Evolutionary conservation across 2,888 invertebrate species (phyloP), one percentile per base, ranked within the genome.

Genomic region (Stegana nigrithorax): DNA sequence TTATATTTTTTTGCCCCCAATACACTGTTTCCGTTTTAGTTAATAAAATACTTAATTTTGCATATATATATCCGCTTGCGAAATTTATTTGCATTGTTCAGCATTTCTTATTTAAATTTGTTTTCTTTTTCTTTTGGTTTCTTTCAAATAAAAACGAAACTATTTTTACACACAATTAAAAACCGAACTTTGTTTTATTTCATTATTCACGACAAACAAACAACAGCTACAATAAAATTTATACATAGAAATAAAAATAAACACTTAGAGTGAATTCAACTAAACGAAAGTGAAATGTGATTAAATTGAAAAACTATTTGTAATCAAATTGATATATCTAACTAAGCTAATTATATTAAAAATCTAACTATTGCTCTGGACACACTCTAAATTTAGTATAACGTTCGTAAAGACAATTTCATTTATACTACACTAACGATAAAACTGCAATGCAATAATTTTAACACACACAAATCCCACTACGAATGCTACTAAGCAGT

Each of bases 211-310:
- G 8, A n/a, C n/a, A n/a, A n/a, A n/a, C n/a, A n/a, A n/a, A n/a
- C n/a, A n/a, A n/a, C n/a, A n/a, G n/a, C n/a, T n/a, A n/a, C n/a
- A n/a, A n/a, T n/a, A n/a, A n/a, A n/a, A n/a, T 53, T 32, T 53
- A 12, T 47, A 10, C 4, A 7, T 23, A 19, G n/a, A 19, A 47
- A 47, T 23, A 23, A 47, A 47, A 44, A 44, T 32, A 32, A 17
- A 17, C 44, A 17, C 23, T 47, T 19, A 25, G 50, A 21, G 23
- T 23, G 50, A 25, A 55, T 55, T 32, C 23, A 55, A 55, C 53
- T 55, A 55, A 55, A 36, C 53, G 32, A 55, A 55, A 55, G 53
- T 55, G n/a, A 39, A 55, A 55, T 36, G 32, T 32, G 32, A 36
- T 36, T 55, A 36, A 36, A 55, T 32, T 55, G 32, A 23, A 29